Evolutionary conservation across 2,113 vertebrate genomes (phyloP).

Genomic region (Lophochroa leadbeateri): DNA sequence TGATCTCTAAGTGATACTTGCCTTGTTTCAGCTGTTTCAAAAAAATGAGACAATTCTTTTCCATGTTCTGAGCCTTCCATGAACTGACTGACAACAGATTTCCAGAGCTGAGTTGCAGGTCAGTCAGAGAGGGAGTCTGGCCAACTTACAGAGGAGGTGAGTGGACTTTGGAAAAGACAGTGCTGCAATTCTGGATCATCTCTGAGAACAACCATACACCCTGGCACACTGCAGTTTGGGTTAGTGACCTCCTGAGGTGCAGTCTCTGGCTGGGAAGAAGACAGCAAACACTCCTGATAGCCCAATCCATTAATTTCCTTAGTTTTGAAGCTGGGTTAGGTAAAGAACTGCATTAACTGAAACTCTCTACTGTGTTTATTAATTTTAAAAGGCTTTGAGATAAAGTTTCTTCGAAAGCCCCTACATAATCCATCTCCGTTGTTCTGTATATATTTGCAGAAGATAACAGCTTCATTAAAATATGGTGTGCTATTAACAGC

Average conservation of each 20-base stretch:
- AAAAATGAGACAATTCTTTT: slow-evolving; percentile 17
- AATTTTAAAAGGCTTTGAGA: slow-evolving; percentile 6
- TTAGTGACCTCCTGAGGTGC: background rate
- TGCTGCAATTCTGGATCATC: background rate
- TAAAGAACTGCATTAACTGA: background rate
- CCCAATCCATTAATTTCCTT: background rate
- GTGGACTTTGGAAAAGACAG: background rate
- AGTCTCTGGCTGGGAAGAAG: background rate
- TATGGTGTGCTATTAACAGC: slow-evolving; percentile 9
- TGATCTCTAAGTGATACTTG: slow-evolving; percentile 1
- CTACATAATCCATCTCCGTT: slow-evolving; percentile 23
- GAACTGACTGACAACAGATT: background rate
- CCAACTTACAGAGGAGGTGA: background rate
- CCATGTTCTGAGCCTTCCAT: background rate
- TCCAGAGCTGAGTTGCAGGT: background rate
- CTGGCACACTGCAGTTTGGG: background rate
- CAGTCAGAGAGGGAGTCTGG: background rate
- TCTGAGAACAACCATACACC: background rate
- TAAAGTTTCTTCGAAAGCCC: background rate
- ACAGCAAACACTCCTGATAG: background rate
- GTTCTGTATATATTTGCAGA: slow-evolving; percentile 25
- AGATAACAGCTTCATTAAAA: slow-evolving; percentile 55
- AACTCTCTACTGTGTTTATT: slow-evolving; percentile 10
- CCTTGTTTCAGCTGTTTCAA: background rate
- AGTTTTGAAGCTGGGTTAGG: background rate